Percentiles rank a stretch among this genome's conserved stretches.
Evolutionary conservation across 2,113 vertebrate species (phyloP).

Genomic region (Notarius quadriscutis): DNA sequence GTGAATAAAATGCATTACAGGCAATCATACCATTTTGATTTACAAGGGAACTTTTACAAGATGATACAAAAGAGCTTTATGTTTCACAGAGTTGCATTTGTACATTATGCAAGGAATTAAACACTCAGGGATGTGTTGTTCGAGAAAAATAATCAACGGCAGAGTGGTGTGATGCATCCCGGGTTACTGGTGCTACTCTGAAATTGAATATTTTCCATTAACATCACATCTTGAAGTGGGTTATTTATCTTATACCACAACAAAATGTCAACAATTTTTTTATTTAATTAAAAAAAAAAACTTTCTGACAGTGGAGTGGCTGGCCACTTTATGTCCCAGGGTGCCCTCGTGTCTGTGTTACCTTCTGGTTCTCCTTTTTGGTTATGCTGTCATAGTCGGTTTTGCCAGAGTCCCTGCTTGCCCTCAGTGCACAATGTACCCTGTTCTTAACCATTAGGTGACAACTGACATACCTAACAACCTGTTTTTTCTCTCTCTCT

Average conservation of each 20-base stretch:
- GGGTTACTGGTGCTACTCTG: neutral
- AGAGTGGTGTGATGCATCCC: neutral
- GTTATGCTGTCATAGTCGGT: too few species aligned
- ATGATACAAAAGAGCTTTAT: neutral
- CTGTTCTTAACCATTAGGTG: too few species aligned
- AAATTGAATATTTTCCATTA: neutral
- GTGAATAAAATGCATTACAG: too few species aligned
- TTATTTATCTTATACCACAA: neutral
- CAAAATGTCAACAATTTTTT: neutral
- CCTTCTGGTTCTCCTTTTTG: too few species aligned
- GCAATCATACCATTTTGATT: neutral
- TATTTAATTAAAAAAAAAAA: too few species aligned
- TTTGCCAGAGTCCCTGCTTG: too few species aligned
- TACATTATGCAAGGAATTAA: neutral
- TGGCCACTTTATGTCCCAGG: too few species aligned
- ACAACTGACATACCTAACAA: too few species aligned
- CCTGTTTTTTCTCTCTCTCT: too few species aligned
- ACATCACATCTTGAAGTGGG: neutral
- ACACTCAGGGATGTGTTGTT: neutral
- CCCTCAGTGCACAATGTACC: too few species aligned
- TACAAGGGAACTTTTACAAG: neutral
- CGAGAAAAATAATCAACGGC: neutral
- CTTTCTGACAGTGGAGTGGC: too few species aligned
- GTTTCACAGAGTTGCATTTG: neutral
- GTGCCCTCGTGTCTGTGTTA: too few species aligned